Conservation (phyloP, 2,797 vertebrate species). For the Saguinus oedipus region DNA sequence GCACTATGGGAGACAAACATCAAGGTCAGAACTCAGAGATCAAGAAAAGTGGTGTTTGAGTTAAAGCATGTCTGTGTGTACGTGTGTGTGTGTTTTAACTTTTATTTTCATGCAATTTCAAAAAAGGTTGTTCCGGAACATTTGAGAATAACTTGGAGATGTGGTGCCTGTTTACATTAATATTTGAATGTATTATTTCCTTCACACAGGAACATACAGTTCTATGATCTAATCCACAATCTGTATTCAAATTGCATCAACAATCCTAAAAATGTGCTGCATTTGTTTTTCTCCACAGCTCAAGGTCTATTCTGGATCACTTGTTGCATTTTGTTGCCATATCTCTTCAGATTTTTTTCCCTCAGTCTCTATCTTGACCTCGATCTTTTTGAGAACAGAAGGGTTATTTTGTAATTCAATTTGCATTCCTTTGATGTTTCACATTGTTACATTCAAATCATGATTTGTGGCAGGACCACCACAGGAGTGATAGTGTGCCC, state of each 20-base stretch:
- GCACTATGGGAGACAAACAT: background rate
- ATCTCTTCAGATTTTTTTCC: background rate
- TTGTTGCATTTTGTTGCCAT: background rate
- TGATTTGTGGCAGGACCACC: background rate
- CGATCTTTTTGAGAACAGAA: background rate
- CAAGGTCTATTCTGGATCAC: background rate
- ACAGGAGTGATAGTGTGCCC: background rate
- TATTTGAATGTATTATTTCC: background rate
- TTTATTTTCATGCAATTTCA: background rate
- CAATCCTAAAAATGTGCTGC: background rate
- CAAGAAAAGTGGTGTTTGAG: background rate
- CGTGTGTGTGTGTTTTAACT: background rate
- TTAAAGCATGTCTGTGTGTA: background rate
- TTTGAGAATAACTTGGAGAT: background rate
- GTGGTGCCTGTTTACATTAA: background rate
- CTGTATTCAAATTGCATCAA: background rate
- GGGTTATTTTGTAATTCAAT: slow-evolving; percentile 23
- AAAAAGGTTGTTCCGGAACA: background rate
- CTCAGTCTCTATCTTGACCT: background rate
- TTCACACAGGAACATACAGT: background rate
- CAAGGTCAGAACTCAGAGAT: background rate
- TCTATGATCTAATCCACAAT: background rate
- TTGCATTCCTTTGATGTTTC: background rate
- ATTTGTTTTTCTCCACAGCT: background rate
- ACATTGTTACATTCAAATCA: background rate